Percentiles rank a stretch among this genome's conserved stretches.
These are phyloP conservation scores for Cyprinodon diabolis DNA, from an alignment of 2,797 vertebrate genomes.

Conservation along the genomic window DNA sequence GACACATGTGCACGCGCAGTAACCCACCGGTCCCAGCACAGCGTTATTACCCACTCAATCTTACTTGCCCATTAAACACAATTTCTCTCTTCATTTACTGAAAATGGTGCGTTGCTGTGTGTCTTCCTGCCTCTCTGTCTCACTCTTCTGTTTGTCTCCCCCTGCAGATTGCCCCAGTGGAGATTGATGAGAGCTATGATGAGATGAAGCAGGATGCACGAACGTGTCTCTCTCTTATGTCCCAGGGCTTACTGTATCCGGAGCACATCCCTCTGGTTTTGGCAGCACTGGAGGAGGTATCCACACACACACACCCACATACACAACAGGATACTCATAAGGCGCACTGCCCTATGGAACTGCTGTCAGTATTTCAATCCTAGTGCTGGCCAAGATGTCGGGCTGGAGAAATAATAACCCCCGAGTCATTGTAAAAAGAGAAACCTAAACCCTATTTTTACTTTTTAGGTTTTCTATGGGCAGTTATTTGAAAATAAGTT, in stretches of 20 bases:
- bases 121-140: constrained; percentile 57
- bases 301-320: constrained; percentile 14
- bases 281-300: constrained; percentile 91
- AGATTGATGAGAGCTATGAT: constrained; percentile 97
- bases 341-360: constrained; percentile 44
- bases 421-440: constrained; percentile 11
- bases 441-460: not conserved
- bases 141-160: constrained; percentile 41
- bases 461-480: not conserved
- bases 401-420: constrained; percentile 48
- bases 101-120: constrained; percentile 67
- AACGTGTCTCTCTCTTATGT: constrained; percentile 96
- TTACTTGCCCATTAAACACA: constrained; percentile 80
- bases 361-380: constrained; percentile 40
- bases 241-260: constrained; percentile 95
- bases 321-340: constrained; percentile 11
- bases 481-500: not conserved
- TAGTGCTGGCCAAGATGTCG: constrained; percentile 46
- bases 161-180: constrained; percentile 93
- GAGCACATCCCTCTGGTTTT: constrained; percentile 96
- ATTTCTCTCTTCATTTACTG: constrained; percentile 82
- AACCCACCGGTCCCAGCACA: constrained; percentile 56
- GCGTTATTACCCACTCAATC: constrained; percentile 79
- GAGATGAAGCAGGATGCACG: constrained; percentile 98
- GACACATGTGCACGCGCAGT: constrained; percentile 28